Base-by-base conservation (phyloP, 2,888 invertebrate genomes). In the Limnephilus auricula region DNA sequence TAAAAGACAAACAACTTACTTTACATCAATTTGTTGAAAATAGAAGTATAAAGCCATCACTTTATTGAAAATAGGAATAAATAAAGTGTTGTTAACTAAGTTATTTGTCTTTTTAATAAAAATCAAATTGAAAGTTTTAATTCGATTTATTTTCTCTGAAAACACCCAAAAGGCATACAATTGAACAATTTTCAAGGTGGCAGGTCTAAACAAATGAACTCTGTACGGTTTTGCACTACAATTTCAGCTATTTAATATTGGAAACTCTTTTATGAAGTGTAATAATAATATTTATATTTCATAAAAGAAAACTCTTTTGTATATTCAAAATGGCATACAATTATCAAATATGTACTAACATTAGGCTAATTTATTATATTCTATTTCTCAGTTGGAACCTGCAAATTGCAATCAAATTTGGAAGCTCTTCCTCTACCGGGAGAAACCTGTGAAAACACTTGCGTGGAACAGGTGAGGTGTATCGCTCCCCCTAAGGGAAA, bases 381-480 rank as follows among this genome's bases (percentile, higher is more conserved):
- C 5, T 31, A 9, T 31, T 85, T 50, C 13, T 85, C n/a, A 85
- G 84, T 37, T 84, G 84, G 37, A 37, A 37, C 12, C 9, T 85
- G 85, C 15, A 45, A 13, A 40, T 3, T 85, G 30, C 31, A 13
- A 15, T 45, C 85, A 50, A 37, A n/a, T 30, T 85, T 85, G 37
- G 85, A 85, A n/a, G 30, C 40, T 15, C 37, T 25, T 40, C 85
- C 85, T 30, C 25, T n/a, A 45, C 85, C 31, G 9, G 85, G 85
- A 45, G 85, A 37, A 30, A 40, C 85, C n/a, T 85, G 85, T 31
- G 85, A 40, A 30, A 85, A 65, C 25, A 65, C 65, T 65, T 65
- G 65, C 2, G n/a, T 9, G 65, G 45, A 85, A 13, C n/a, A 18
- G 37, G 85, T 85, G 50, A 85, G 9, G 50, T 85, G 85, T 37